Base-by-base conservation (phyloP, 1,140 invertebrate genomes). In the Monochamus saltuarius region DNA sequence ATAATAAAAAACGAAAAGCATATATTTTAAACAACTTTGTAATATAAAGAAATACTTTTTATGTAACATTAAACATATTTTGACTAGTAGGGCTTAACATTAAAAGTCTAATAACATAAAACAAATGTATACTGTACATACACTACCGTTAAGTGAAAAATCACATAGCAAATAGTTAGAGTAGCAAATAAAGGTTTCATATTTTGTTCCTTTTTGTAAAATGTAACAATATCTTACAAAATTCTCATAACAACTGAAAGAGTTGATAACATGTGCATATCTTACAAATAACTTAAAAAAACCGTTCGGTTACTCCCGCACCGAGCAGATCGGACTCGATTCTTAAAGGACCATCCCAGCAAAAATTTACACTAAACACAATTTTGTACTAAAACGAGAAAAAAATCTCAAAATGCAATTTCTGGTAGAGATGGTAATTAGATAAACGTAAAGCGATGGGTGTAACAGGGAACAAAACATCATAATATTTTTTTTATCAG, bases 101-200 rank as follows among this genome's bases (percentile, higher is more conserved):
- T 43, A 45, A 43, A 68, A 68, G 50, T 62, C 66, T 68, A 68
- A 61, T 62, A 64, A 60, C 64, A 59, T 68, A 66, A 68, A 63
- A 68, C 61, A 60, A 59, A 45, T 56, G 46, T 65, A 60, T 66
- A 66, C 61, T 64, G 64, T 68, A 68, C 64, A 68, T 53, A 60
- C 63, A 68, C 55, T 62, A 57, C 61, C 53, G 46, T 35, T 56
- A 66, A 62, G 64, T 68, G 67, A 68, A 68, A 61, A 66, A 68
- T 68, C 67, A 68, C 67, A 68, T 66, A 66, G 64, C 61, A 64
- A 68, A 66, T 68, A 68, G 61, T 68, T 63, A 66, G 47, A 54
- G 56, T 55, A 56, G 61, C 64, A 56, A 61, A 61, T 46, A 13
- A 61, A 61, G 13, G 19, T 57, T 35, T 36, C 11, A 3, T 19